phyloP scores from a whole-genome alignment of 1,140 invertebrate species.

The Centruroides vittatus region DNA sequence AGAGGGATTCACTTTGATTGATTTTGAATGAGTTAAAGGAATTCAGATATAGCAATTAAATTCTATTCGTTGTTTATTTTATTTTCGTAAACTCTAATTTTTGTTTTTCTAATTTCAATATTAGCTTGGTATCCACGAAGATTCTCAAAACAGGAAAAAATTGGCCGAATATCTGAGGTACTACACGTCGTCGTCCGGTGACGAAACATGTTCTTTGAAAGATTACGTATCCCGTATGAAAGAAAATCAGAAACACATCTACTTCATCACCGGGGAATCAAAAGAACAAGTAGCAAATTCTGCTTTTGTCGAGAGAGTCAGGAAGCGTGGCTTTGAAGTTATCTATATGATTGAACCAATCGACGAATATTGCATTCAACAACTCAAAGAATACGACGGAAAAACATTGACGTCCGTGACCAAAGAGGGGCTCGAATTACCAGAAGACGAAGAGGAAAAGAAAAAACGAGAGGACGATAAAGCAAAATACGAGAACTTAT shows the following conservation, averaged over 20 bases:
- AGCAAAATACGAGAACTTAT: constrained; percentile 80
- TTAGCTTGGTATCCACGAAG: constrained; percentile 88
- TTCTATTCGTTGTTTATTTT: no score
- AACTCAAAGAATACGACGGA: constrained; percentile 94
- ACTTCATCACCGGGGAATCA: constrained; percentile 95
- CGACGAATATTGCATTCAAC: constrained; percentile 96
- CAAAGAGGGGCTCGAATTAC: constrained; percentile 92
- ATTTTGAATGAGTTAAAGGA: constrained; percentile 57
- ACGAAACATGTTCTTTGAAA: constrained; percentile 80
- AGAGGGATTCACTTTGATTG: constrained; percentile 89
- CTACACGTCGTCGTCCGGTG: constrained; percentile 84
- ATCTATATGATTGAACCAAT: constrained; percentile 99
- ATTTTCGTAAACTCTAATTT: no score
- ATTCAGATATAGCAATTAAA: no score
- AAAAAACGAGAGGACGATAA: constrained; percentile 94
- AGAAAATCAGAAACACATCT: constrained; percentile 93
- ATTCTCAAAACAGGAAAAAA: constrained; percentile 85
- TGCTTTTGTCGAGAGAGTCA: constrained; percentile 91
- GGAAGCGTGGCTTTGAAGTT: constrained; percentile 94
- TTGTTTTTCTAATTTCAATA: no score
- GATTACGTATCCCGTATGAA: constrained; percentile 98
- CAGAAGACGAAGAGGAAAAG: constrained; percentile 90
- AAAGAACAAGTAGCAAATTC: constrained; percentile 92
- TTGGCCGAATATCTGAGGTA: constrained; percentile 82
- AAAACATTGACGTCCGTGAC: constrained; percentile 92